A percentile compares a stretch with the other conserved stretches of the same genome.
Conservation (phyloP, 2,797 vertebrate genomes). For the Eulemur coronatus region DNA sequence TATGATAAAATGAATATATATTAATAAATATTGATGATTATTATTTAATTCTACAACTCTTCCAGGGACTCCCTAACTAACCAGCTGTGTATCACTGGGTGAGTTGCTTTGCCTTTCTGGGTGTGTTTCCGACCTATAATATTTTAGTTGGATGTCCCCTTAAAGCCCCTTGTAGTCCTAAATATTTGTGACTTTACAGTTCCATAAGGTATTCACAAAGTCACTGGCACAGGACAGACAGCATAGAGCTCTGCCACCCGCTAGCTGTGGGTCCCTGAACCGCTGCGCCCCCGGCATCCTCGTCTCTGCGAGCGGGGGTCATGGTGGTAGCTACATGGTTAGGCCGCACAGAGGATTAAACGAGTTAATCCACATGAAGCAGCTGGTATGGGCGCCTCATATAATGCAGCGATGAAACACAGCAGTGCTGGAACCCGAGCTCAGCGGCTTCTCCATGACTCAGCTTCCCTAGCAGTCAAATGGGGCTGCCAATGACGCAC, state of each 20-base stretch:
- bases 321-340: background rate
- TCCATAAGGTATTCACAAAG: background rate
- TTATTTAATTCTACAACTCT: background rate
- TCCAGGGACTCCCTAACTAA: background rate
- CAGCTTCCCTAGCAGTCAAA: background rate
- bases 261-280: background rate
- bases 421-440: background rate
- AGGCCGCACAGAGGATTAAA: background rate
- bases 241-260: background rate
- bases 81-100: background rate
- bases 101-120: background rate
- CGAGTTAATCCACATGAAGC: background rate
- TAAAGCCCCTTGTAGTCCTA: background rate
- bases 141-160: background rate
- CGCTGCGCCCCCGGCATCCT: background rate
- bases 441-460: background rate
- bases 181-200: background rate
- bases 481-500: fast-evolving
- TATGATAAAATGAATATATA: too few species aligned
- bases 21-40: too few species aligned
- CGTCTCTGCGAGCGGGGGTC: background rate
- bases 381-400: fast-evolving
- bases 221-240: background rate
- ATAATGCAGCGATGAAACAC: background rate
- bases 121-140: background rate